phyloP scores from a whole-genome alignment of 2,113 vertebrate genomes.

The Gulo gulo region DNA sequence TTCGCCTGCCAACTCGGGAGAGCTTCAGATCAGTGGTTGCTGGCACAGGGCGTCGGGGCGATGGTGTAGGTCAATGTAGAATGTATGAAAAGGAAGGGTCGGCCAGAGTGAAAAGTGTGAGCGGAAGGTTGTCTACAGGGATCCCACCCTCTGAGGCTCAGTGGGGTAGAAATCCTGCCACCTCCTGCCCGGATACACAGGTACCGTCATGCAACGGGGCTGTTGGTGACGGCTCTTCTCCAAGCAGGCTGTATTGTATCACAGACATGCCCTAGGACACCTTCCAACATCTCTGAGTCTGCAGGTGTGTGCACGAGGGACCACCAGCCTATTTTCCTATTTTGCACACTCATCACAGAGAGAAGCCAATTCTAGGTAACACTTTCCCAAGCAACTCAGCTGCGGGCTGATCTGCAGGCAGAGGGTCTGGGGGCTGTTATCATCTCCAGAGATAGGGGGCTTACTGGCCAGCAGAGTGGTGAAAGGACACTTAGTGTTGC shows the following conservation, averaged over 20 bases:
- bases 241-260: not conserved
- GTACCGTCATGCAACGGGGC: not conserved
- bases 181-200: not conserved
- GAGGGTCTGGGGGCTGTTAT: not conserved
- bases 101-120: not conserved
- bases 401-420: not conserved
- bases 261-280: no score
- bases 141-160: not conserved
- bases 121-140: not conserved
- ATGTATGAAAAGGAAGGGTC: not conserved
- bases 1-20: not conserved
- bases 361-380: not conserved
- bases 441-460: constrained; percentile 51
- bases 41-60: not conserved
- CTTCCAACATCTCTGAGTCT: not conserved
- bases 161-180: not conserved
- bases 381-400: not conserved
- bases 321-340: not conserved
- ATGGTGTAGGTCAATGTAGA: not conserved
- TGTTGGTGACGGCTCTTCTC: not conserved
- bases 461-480: constrained; percentile 70
- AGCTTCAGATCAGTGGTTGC: not conserved
- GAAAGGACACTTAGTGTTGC: constrained; percentile 77
- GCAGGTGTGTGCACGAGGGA: not conserved
- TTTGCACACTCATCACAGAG: not conserved